phyloP scores from a whole-genome alignment of 1,140 invertebrate genomes.

The Drosophila suzukii region DNA sequence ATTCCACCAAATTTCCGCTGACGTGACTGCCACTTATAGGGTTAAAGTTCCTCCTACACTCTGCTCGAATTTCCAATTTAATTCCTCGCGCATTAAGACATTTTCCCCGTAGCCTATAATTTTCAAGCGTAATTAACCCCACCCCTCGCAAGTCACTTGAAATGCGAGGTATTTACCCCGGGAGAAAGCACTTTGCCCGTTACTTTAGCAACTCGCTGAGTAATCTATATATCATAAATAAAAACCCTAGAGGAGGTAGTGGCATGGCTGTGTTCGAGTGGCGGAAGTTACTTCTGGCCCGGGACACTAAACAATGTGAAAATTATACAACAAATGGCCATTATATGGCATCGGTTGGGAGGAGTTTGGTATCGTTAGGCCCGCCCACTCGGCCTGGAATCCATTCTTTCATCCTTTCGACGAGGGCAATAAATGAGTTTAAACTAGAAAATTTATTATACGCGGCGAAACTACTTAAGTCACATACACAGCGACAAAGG shows the following conservation, averaged over 20 bases:
- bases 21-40: not conserved
- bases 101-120: constrained; percentile 45
- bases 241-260: constrained; percentile 37
- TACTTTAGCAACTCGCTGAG: constrained; percentile 43
- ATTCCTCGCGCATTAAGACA: constrained; percentile 38
- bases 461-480: constrained; percentile 78
- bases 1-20: not conserved
- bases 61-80: constrained; percentile 19
- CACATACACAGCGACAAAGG: constrained; percentile 2
- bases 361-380: constrained; percentile 21
- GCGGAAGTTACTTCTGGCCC: constrained; percentile 44
- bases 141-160: not conserved
- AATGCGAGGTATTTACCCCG: constrained; percentile 9
- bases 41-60: constrained; percentile 5
- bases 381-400: constrained; percentile 23
- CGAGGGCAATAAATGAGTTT: constrained; percentile 78
- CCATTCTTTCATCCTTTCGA: constrained; percentile 50
- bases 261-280: constrained; percentile 1
- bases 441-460: constrained; percentile 82
- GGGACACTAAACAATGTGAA: constrained; percentile 77
- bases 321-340: constrained; percentile 80
- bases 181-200: constrained; percentile 29
- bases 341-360: constrained; percentile 50
- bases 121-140: constrained; percentile 50
- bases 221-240: constrained; percentile 75